Base-by-base conservation (phyloP, 2,113 vertebrate species). In the Tetrao urogallus region DNA sequence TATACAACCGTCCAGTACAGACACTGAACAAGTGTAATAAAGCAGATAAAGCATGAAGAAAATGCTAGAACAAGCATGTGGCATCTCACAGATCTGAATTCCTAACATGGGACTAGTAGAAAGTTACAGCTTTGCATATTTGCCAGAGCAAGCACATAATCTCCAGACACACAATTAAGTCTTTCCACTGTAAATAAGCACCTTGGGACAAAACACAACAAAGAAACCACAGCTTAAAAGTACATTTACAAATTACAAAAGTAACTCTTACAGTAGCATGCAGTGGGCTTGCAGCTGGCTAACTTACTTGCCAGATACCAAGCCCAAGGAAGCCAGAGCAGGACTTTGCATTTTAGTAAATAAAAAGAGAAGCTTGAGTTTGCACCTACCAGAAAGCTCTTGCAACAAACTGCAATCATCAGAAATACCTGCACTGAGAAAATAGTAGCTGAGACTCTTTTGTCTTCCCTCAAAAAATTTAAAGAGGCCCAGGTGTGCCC, bases 371-470 rank as follows among this genome's bases (percentile, higher is more conserved):
- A 15, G 21, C 3, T 19, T 6, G 3, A 40, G n/a, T 88, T 79
- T 7, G 1, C n/a, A 63, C 45, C 24, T 72, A 45, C 30, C 27
- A 61, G 34, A 43, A 9, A 65, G 1, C 1, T 40, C 25, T 19
- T 4, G 21, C 40, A 63, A 17, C 47, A 13, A 13, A 13, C 47
- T 27, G 5, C 2, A 40, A 30, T 2, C 6, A 73, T 8, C 4
- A 79, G 2, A 6, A 43, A 2, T 2, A n/a, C 2, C 11, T 8
- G 3, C 3, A 5, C 1, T 1, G 4, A 4, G 2, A 32, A 2
- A 19, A 30, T 6, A 63, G 2, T 24, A 42, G 7, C 36, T 79
- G 11, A 56, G 1, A 2, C 1, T 0, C 2, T 14, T 42, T 4
- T 11, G 0, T 8, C 30, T 6, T 74, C 57, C 10, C 8, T 6